Base-by-base conservation (phyloP, 1,140 invertebrate genomes). In the Phocides pigmalion region DNA sequence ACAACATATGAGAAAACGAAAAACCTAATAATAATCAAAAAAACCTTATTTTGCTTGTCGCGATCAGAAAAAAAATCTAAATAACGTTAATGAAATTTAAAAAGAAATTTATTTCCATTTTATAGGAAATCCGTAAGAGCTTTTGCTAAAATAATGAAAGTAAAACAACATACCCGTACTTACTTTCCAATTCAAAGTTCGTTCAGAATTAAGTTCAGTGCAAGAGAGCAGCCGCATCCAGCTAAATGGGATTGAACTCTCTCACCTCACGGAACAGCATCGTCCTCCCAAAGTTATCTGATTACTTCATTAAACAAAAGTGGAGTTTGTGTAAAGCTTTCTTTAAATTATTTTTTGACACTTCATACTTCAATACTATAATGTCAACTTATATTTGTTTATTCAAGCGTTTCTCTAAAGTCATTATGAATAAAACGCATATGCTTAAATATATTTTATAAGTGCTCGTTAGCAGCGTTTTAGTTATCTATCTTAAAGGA, bases 131-230 rank as follows among this genome's bases (percentile, higher is more conserved):
- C 32, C 1, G 9, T n/a, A 35, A 35, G 1, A 0, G 25, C 32
- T 12, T 12, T 53, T 53, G 16, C 50, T 17, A 50, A 50, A 50
- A 50, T 50, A 50, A 53, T 39, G 58, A 70, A 70, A 71, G 51
- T 54, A 68, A 70, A 68, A 50, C 62, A 68, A 65, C 62, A 64
- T 68, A 47, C 54, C 16, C 56, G 70, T 70, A 72, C 68, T 74
- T 74, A 64, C 50, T 53, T 53, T 53, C 65, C 66, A 72, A 74
- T 74, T 70, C 67, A 71, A 78, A 74, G 68, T 75, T 70, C 70
- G 72, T 70, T 70, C 67, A 68, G 65, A 78, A 70, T 70, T 70
- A 72, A 78, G 63, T 71, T 74, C 58, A 64, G 47, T 44, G 59
- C 67, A 59, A 56, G 63, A 59, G 63, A 70, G 66, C 64, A 53